Base-by-base conservation (phyloP, 53 echinoderm and acorn worm species). In the Henricia sp. region DNA sequence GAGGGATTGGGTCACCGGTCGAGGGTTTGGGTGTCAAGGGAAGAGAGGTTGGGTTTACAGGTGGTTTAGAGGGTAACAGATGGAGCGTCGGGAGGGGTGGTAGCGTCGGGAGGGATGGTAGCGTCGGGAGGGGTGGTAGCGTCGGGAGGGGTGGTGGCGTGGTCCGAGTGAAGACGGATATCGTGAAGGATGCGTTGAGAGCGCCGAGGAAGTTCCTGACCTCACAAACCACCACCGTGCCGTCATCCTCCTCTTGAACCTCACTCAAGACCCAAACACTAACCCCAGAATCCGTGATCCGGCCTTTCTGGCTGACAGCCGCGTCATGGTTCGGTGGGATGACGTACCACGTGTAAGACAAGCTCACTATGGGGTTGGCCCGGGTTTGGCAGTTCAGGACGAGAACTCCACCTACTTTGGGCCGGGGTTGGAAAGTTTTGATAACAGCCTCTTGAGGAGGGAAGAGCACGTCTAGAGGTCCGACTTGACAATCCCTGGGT, bases 391-490 rank as follows among this genome's bases (percentile, higher is more conserved):
- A 84, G 17, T 13, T 21, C 19, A 76, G 50, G 24, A 82, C 9
- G 0, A 84, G 48, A 3, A 52, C 65, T 8, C 78, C 51, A 1
- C 76, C 88, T 6, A 44, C 37, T 12, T 77, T 68, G 0, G 40
- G 37, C 0, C 40, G n/a, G 3, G 52, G 37, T 3, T 8, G 19
- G 0, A 32, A 16, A 3, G 66, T 2, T 13, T 11, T 50, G 26
- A 90, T 64, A 13, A 2, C 52, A 9, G 83, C 23, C 10, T 68
- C 53, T 8, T 37, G 37, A 9, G 91, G 91, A 24, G 91, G 87
- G 64, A 74, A 91, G 41, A 74, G 41, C 0, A 91, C 87, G 71
- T 87, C 84, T 6, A 91, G 40, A 29, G 74, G 76, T 35, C 84
- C 91, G 1, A 91, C 60, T 10, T 30, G 40, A n/a, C 91, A 91